Base-by-base conservation (phyloP, 2,797 vertebrate species). In the Ctenosaura bakeri region DNA sequence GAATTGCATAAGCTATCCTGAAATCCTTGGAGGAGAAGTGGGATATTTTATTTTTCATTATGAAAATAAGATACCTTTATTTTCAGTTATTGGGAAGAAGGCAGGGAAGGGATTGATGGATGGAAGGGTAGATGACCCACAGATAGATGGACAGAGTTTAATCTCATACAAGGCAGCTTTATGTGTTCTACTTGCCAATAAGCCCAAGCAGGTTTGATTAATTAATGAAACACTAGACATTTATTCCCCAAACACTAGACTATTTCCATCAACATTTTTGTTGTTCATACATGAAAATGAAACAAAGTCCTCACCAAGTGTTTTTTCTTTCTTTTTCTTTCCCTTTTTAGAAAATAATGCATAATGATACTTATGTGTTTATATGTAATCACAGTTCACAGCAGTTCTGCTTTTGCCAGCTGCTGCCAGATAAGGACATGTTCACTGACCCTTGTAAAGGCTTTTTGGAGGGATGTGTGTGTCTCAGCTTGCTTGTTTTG, bases 341-440 rank as follows among this genome's bases (percentile, higher is more conserved):
- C 22, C 1, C 18, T 54, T 18, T 81, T 82, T 88, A 6, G 6
- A 74, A 62, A 16, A 71, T 14, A 56, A 9, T 1, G 14, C 35
- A 50, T 77, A n/a, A 24, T 84, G 69, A 62, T 82, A 38, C 71
- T 64, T 83, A 29, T 29, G 77, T 62, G 32, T 59, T 88, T 83
- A 24, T 50, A 42, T 80, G 54, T 83, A 74, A 83, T 76, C 73
- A 74, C 73, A 76, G 18, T 8, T 29, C 20, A 38, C 35, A 42
- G 24, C 9, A n/a, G 26, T 76, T 76, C 56, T 83, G 38, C 38
- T 62, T 54, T 71, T 71, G 38, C 71, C 32, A 76, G 32, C 32
- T 89, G 42, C 22, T 84, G 38, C 80, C 71, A 62, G 54, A 52
- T 74, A 77, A 83, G 32, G 66, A 29, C 32, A 22, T 22, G 18